Percentiles rank a stretch among this genome's conserved stretches.
Conservation (phyloP, 2,797 vertebrate species). For the Geotrypetes seraphini region DNA sequence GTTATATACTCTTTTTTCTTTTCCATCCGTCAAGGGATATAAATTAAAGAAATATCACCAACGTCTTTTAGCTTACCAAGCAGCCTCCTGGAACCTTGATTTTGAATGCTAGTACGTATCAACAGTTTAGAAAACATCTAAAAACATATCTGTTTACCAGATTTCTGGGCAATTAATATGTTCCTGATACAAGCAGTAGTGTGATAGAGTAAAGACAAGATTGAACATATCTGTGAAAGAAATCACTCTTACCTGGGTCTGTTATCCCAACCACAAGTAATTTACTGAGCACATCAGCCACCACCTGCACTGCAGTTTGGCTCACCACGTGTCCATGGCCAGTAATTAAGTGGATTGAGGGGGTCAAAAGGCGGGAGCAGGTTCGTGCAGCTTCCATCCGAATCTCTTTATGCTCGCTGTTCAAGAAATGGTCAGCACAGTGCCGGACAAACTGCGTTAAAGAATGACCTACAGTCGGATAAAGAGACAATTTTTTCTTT, state of each 20-base stretch:
- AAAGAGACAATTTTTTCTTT: neutral
- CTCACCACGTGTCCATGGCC: slow-evolving; percentile 88
- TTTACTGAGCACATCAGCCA: slow-evolving; percentile 95
- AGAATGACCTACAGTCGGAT: slow-evolving; percentile 71
- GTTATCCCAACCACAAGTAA: slow-evolving; percentile 95
- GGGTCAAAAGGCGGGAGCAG: slow-evolving; percentile 88
- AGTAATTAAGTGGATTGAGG: slow-evolving; percentile 88
- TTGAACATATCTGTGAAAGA: no score
- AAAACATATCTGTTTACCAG: no score
- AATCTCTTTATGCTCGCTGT: slow-evolving; percentile 97
- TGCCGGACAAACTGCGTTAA: slow-evolving; percentile 97
- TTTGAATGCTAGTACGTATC: no score
- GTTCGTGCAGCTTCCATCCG: slow-evolving; percentile 94
- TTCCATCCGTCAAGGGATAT: no score
- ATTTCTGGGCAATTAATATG: no score
- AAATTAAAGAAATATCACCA: no score
- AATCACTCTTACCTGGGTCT: slow-evolving; percentile 91
- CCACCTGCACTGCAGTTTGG: slow-evolving; percentile 94
- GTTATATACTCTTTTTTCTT: no score
- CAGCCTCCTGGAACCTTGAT: no score
- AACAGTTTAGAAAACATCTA: no score
- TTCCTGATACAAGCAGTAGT: no score
- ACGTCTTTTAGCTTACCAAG: no score
- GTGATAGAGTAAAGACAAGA: no score
- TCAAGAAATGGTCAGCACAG: slow-evolving; percentile 93